Base-by-base conservation (phyloP, 2,797 vertebrate species). In the Xyrichtys novacula region DNA sequence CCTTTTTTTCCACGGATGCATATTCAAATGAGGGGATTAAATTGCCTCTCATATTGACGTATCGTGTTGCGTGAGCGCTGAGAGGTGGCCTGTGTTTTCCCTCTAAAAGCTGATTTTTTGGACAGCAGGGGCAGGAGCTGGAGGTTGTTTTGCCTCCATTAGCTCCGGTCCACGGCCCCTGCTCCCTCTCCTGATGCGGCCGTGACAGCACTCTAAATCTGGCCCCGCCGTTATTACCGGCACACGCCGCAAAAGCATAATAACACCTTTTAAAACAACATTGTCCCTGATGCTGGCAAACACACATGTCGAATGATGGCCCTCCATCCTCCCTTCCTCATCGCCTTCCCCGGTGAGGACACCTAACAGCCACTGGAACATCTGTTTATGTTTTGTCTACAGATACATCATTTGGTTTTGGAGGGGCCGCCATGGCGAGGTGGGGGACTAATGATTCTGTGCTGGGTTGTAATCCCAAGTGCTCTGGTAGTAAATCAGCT, bases 21-120 rank as follows among this genome's bases (percentile, higher is more conserved):
- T 93, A 92, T 93, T 95, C 87, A 94, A 93, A 94, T 90, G 84
- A 92, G 87, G 68, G 79, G 83, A 83, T 91, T 91, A 92, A 92
- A 92, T 85, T 83, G 83, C 81, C 74, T 58, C 86, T 88, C 74
- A 65, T 76, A 69, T 78, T 83, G 87, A 90, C 75, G 85, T 88
- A 85, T 89, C 84, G 70, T 84, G 83, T 90, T 85, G 84, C 80
- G 79, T 34, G 56, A 60, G 85, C 29, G 22, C 76, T 57, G 74
- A 87, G 89, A 75, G 82, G 81, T 74, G 80, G 80, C 66, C 80
- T 60, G 79, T 88, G 84, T 90, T 88, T 87, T 88, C 83, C 75
- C 84, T 81, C 88, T 91, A 83, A 88, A 89, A 89, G 89, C 87
- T 68, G 86, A 84, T 28, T 89, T 89, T 89, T 85, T 89, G 87